Percentiles rank a stretch among this genome's conserved stretches.
These are phyloP conservation scores for Anguilla obscura DNA, from an alignment of 2,797 vertebrate species.

Conservation along the genomic window DNA sequence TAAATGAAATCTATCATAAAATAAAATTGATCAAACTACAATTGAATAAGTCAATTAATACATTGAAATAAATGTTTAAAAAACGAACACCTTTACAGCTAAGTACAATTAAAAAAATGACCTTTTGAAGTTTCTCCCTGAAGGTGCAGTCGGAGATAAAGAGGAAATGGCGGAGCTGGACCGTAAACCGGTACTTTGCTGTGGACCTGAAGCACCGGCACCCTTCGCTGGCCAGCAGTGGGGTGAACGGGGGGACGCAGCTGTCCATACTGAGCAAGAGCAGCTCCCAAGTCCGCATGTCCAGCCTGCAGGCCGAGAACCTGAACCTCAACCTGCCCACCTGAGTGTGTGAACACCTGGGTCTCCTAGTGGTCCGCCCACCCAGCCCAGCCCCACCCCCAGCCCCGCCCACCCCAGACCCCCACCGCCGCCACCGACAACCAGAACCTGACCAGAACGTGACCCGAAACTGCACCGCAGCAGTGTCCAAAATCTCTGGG, in stretches of 20 bases:
- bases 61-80: not conserved
- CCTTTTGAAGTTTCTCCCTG: constrained; percentile 85
- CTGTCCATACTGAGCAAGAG: constrained; percentile 99
- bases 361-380: constrained; percentile 38
- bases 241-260: constrained; percentile 95
- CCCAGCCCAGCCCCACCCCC: not conserved
- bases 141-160: constrained; percentile 99
- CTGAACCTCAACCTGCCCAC: constrained; percentile 84
- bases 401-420: not conserved
- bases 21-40: not conserved
- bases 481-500: not conserved
- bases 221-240: constrained; percentile 96
- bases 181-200: constrained; percentile 98
- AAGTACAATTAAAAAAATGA: constrained; percentile 83
- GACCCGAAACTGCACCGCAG: not conserved
- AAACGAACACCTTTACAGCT: constrained; percentile 62
- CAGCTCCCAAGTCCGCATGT: constrained; percentile 99
- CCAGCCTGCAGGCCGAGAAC: constrained; percentile 92
- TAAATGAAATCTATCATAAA: not conserved
- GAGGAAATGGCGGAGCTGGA: constrained; percentile 99
- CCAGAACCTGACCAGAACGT: not conserved
- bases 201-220: constrained; percentile 98
- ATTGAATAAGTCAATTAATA: not conserved
- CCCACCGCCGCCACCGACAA: not conserved
- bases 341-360: constrained; percentile 72